Base-by-base conservation (phyloP, 2,888 invertebrate species). In the Cyclophora albipunctata region DNA sequence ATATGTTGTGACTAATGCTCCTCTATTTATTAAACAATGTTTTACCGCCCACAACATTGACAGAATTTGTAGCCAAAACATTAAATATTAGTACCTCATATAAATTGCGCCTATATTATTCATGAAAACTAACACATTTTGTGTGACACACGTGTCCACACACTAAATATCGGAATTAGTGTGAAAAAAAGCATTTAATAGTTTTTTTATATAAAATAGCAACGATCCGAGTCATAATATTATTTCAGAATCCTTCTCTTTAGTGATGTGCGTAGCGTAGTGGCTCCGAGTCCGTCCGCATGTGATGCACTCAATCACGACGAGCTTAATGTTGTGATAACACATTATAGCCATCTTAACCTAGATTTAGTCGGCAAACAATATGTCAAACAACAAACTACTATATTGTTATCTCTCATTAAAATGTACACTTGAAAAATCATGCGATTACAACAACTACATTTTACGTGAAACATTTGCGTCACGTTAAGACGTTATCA, bases 281-380 rank as follows among this genome's bases (percentile, higher is more conserved):
- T 20, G 20, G 20, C 20, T 20, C 20, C 20, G 20, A 20, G 20
- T 20, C 20, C 1, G 20, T 20, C 20, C 20, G 20, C 20, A 20
- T 20, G 2, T 20, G 20, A 20, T 53, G 58, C 59, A 57, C 61
- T 58, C 58, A 59, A 64, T 64, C 62, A 61, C 59, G 58, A 61
- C 59, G 58, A 60, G 57, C 65, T 68, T 69, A 67, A 67, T 66
- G 63, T 67, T 64, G 62, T 73, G 80, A 78, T 80, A 81, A 78
- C 70, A 71, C 60, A 78, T 76, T 78, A 79, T 70, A 65, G 63
- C 69, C 62, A 64, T 64, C 67, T 78, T 77, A 76, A 74, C 78
- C 79, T 67, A 78, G 66, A 73, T 78, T 68, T 56, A 60, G 57
- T 55, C 53, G 62, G 54, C 58, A 63, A 60, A 66, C 65, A 57